Percentiles rank a stretch among this genome's conserved stretches.
phyloP scores from a whole-genome alignment of 2,888 invertebrate species.

The Hydropsyche betteni region DNA sequence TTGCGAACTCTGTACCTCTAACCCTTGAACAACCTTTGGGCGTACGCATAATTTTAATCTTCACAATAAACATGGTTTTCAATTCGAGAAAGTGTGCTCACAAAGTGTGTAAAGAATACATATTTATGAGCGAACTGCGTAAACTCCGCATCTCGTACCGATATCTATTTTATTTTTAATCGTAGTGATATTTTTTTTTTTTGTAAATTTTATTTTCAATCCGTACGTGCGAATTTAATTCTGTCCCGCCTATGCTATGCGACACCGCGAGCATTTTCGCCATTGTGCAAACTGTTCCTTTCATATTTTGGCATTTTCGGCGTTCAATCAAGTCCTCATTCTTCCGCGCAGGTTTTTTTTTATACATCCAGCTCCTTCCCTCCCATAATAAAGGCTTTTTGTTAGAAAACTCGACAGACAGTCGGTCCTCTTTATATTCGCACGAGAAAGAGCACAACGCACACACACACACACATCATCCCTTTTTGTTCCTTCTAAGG shows the following conservation, averaged over 20 bases:
- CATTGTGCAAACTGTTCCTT: constrained; percentile 45
- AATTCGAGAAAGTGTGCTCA: no score
- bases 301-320: constrained; percentile 46
- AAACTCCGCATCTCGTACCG: background rate
- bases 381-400: constrained; percentile 35
- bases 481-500: constrained; percentile 4
- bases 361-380: constrained; percentile 3
- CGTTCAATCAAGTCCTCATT: constrained; percentile 50
- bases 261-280: constrained; percentile 39
- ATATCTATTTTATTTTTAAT: background rate
- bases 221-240: background rate
- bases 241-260: background rate
- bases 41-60: no score
- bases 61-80: no score
- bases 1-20: constrained; percentile 4
- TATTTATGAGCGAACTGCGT: no score
- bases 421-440: constrained; percentile 45
- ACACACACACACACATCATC: background rate
- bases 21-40: constrained; percentile 11
- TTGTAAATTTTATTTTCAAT: background rate
- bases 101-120: no score
- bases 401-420: constrained; percentile 37
- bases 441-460: constrained; percentile 41
- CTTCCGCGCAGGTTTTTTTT: constrained; percentile 44
- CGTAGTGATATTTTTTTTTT: background rate